phyloP scores from a whole-genome alignment of 1,140 invertebrate species.

The Triops longicaudatus region DNA sequence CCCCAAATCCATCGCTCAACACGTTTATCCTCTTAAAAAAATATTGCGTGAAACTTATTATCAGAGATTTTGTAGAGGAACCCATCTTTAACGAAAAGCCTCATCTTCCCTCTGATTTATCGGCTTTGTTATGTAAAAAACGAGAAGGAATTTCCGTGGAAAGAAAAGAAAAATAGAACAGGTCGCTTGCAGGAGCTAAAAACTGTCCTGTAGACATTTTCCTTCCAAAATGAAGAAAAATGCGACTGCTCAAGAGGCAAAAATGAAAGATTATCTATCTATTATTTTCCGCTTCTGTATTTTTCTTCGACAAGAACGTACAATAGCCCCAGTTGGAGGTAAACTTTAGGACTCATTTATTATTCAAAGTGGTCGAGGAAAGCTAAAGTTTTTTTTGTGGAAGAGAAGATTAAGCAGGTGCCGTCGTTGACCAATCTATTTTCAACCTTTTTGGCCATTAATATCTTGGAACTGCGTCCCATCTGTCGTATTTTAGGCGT shows the following conservation, averaged over 20 bases:
- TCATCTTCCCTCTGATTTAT: background rate
- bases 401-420: background rate
- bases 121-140: background rate
- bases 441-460: background rate
- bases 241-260: background rate
- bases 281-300: no score
- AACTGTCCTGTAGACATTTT: background rate
- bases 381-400: background rate
- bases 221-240: background rate
- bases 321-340: background rate
- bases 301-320: no score
- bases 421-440: background rate
- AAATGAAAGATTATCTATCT: no score
- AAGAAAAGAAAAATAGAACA: no score
- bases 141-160: background rate
- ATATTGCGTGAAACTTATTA: background rate
- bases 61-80: background rate
- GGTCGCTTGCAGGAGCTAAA: no score
- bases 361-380: conserved; percentile 7
- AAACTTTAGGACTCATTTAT: background rate
- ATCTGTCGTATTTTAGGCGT: background rate
- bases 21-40: background rate
- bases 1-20: background rate
- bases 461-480: background rate
- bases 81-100: background rate